phyloP scores from a whole-genome alignment of 2,797 vertebrate species.

The Trematomus bernacchii region DNA sequence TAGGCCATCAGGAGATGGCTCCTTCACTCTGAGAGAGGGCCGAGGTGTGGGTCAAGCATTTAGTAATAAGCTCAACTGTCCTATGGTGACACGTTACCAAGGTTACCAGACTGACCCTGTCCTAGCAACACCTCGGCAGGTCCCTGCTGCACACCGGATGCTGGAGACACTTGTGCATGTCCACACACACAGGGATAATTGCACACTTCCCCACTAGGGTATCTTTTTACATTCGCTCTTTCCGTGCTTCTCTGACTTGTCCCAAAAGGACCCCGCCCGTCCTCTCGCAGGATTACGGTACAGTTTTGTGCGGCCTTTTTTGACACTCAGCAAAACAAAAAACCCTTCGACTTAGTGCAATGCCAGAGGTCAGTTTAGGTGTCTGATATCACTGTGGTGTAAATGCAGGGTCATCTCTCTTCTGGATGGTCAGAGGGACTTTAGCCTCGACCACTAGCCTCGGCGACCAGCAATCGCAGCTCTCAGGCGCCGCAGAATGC shows the following conservation, averaged over 20 bases:
- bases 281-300: constrained; percentile 1
- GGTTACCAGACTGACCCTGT: constrained; percentile 74
- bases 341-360: constrained; percentile 43
- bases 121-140: constrained; percentile 53
- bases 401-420: constrained; percentile 57
- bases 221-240: constrained; percentile 48
- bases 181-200: constrained; percentile 1
- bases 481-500: constrained; percentile 85
- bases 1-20: constrained; percentile 83
- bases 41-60: constrained; percentile 83
- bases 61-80: constrained; percentile 85
- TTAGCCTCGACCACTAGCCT: constrained; percentile 31
- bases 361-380: constrained; percentile 54
- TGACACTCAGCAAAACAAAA: constrained; percentile 59
- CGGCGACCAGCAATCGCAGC: constrained; percentile 62
- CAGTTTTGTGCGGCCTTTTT: constrained; percentile 40
- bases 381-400: constrained; percentile 52
- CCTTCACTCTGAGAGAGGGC: constrained; percentile 78
- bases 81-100: constrained; percentile 78
- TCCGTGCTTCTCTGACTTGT: constrained; percentile 52
- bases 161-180: background rate
- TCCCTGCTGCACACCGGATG: constrained; percentile 39
- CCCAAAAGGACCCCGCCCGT: constrained; percentile 36
- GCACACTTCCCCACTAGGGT: constrained; percentile 38
- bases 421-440: constrained; percentile 30